Percentiles rank a stretch among this genome's conserved stretches.
Evolutionary conservation across 1,140 invertebrate genomes (phyloP).

Genomic region (Drosophila kanapiae): DNA sequence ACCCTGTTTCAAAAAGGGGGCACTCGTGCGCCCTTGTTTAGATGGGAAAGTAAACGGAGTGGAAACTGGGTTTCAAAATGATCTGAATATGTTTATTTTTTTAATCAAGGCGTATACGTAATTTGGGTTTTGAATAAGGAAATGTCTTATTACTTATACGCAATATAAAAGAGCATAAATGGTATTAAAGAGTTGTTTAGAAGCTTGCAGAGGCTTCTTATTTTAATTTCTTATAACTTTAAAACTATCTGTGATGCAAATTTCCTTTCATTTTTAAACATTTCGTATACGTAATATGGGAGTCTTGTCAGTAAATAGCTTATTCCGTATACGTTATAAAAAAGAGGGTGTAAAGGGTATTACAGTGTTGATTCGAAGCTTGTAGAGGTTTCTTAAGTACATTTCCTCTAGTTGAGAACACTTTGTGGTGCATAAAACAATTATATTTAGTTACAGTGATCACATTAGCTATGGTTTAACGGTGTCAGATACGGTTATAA

Average conservation of each 20-base stretch:
- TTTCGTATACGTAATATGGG: too few species aligned
- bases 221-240: not conserved
- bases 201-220: too few species aligned
- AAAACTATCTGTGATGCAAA: too few species aligned
- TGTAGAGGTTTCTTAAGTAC: not conserved
- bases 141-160: not conserved
- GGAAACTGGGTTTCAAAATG: slow-evolving; percentile 9
- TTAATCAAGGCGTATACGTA: not conserved
- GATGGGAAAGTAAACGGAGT: slow-evolving; percentile 6
- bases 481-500: not conserved
- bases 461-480: not conserved
- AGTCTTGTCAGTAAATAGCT: too few species aligned
- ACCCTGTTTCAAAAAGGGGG: slow-evolving; percentile 2
- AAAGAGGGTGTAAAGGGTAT: not conserved
- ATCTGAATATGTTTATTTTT: too few species aligned
- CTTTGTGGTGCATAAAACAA: not conserved
- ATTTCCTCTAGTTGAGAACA: too few species aligned
- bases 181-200: too few species aligned
- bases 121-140: not conserved
- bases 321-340: too few species aligned
- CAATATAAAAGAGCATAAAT: not conserved
- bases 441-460: not conserved
- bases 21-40: slow-evolving; percentile 4
- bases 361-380: not conserved
- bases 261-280: too few species aligned